phyloP scores from a whole-genome alignment of 2,888 invertebrate species.

The Exephanes ischioxanthus region DNA sequence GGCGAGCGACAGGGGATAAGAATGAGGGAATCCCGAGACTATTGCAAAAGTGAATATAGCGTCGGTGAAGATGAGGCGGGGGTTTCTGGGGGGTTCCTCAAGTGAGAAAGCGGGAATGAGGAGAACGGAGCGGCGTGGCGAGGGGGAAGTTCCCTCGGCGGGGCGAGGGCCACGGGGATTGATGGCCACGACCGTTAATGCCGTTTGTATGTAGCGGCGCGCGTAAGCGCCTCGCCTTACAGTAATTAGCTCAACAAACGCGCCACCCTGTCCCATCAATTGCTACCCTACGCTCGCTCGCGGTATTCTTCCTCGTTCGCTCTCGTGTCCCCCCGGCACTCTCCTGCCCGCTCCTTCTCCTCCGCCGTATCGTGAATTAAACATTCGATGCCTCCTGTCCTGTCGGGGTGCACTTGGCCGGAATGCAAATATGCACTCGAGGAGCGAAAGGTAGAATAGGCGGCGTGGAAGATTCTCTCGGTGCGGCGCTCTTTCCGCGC shows the following conservation, averaged over 20 bases:
- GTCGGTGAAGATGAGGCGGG: constrained; percentile 45
- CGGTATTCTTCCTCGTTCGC: constrained; percentile 58
- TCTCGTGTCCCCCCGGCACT: constrained; percentile 64
- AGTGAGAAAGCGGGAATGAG: constrained; percentile 44
- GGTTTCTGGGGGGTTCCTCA: constrained; percentile 34
- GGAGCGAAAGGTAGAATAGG: constrained; percentile 57
- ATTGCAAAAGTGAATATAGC: constrained; percentile 54
- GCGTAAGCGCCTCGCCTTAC: constrained; percentile 84
- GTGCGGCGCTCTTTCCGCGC: constrained; percentile 53
- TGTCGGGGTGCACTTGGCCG: constrained; percentile 81
- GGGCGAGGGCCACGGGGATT: constrained; percentile 76
- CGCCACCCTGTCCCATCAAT: constrained; percentile 84
- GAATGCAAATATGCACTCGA: constrained; percentile 81
- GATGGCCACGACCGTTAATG: constrained; percentile 84
- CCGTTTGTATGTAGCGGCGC: constrained; percentile 85
- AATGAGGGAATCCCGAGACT: constrained; percentile 61
- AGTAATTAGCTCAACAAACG: constrained; percentile 85
- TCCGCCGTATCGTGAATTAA: constrained; percentile 83
- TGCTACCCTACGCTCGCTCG: constrained; percentile 81
- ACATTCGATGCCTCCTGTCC: constrained; percentile 84
- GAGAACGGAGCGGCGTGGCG: constrained; percentile 28
- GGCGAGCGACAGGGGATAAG: constrained; percentile 39
- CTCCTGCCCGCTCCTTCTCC: constrained; percentile 32
- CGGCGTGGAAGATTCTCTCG: constrained; percentile 32
- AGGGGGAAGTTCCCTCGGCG: constrained; percentile 53